Evolutionary conservation across 2,888 invertebrate species (phyloP).

Genomic region (Omphaloscelis lunosa): DNA sequence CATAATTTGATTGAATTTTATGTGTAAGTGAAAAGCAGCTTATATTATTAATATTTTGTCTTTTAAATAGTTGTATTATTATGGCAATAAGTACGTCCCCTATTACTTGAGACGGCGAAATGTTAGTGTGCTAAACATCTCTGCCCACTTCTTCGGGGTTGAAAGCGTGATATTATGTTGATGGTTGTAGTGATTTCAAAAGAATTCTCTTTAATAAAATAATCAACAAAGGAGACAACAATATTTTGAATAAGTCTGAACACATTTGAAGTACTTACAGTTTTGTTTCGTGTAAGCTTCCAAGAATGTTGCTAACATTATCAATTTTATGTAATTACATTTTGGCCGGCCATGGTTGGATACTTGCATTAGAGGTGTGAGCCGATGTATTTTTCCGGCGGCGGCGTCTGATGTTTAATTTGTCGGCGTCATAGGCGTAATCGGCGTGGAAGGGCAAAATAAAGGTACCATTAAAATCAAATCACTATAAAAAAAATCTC

Average conservation of each 20-base stretch:
- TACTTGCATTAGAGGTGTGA: no score
- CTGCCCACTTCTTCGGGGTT: background rate
- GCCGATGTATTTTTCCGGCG: no score
- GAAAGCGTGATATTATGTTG: background rate
- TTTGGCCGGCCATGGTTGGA: slow-evolving; percentile 5
- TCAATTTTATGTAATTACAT: background rate
- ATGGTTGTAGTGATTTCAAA: slow-evolving; percentile 10
- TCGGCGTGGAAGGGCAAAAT: no score
- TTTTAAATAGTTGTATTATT: background rate
- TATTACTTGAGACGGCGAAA: background rate
- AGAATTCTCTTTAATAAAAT: slow-evolving; percentile 41
- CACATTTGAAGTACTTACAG: slow-evolving; percentile 42
- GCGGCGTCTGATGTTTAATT: no score
- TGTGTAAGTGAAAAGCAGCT: background rate
- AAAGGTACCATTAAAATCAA: no score
- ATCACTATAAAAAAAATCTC: no score
- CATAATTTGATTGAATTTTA: background rate
- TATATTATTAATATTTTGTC: background rate
- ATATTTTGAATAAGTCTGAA: slow-evolving; percentile 45
- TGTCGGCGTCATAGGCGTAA: no score
- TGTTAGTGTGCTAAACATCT: background rate
- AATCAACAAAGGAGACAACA: background rate
- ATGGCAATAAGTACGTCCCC: background rate
- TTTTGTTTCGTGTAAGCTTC: slow-evolving; percentile 16
- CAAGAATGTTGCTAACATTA: slow-evolving; percentile 27